Evolutionary conservation across 2,888 invertebrate genomes (phyloP).

Genomic region (Dexiosoma caninum): DNA sequence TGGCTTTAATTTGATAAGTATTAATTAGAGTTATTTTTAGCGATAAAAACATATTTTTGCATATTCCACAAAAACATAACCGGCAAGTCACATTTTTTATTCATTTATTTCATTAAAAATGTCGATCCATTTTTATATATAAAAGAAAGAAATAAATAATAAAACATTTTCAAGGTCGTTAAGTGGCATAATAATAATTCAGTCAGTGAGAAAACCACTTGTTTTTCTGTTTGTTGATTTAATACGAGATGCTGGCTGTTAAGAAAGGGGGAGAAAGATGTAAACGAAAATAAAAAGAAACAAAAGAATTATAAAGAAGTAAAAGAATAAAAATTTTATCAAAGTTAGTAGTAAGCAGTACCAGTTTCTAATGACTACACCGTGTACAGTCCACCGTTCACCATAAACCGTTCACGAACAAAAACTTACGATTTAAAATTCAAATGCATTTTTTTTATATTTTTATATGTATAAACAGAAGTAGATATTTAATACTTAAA

Average conservation of each 20-base stretch:
- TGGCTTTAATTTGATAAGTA: background rate
- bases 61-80: no score
- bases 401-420: no score
- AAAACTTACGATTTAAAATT: background rate
- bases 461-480: slow-evolving; percentile 12
- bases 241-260: background rate
- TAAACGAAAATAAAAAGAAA: background rate
- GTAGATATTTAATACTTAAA: slow-evolving; percentile 4
- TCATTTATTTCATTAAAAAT: background rate
- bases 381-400: background rate
- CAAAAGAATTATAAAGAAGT: background rate
- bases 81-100: background rate
- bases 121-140: no score
- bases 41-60: no score
- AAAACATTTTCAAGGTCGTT: slow-evolving; percentile 36
- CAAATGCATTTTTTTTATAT: slow-evolving; percentile 21
- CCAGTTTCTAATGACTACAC: background rate
- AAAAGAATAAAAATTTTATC: background rate
- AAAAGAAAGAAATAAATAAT: slow-evolving; percentile 1
- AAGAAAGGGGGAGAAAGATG: background rate
- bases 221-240: no score
- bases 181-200: slow-evolving; percentile 40
- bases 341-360: background rate
- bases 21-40: no score
- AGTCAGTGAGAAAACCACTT: background rate